Evolutionary conservation across 2,888 invertebrate genomes (phyloP).

Genomic region (Sceliomorpha sp.): DNA sequence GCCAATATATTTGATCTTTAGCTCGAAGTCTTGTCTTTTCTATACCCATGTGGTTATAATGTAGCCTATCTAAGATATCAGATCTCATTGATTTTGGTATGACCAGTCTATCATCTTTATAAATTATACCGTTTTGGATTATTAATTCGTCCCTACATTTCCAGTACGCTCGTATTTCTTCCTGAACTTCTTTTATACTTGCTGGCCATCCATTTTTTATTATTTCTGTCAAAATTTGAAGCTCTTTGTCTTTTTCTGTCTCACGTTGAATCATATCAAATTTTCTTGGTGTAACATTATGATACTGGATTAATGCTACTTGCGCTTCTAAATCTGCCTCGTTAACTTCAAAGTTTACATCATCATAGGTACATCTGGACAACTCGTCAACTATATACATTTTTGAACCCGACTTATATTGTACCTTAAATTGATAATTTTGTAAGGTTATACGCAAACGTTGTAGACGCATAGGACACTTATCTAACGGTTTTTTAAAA

Average conservation of each 20-base stretch:
- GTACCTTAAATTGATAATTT: constrained; percentile 37
- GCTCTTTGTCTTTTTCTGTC: too few species aligned
- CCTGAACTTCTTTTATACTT: too few species aligned
- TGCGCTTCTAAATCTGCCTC: constrained; percentile 31
- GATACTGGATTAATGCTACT: constrained; percentile 3
- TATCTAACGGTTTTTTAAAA: constrained; percentile 60
- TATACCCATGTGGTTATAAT: constrained; percentile 61
- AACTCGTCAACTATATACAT: constrained; percentile 65
- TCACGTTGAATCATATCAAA: too few species aligned
- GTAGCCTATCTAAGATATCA: constrained; percentile 56
- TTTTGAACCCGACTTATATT: constrained; percentile 61
- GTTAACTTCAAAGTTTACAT: constrained; percentile 5
- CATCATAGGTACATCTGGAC: constrained; percentile 55
- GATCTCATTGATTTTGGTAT: constrained; percentile 55
- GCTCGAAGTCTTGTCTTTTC: constrained; percentile 55
- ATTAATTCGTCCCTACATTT: too few species aligned
- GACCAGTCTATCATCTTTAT: constrained; percentile 52
- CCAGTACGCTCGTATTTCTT: too few species aligned
- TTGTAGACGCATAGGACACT: constrained; percentile 25
- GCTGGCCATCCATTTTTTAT: too few species aligned
- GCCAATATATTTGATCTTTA: constrained; percentile 56
- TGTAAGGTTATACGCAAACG: constrained; percentile 33
- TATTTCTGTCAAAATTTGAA: too few species aligned
- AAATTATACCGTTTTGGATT: too few species aligned
- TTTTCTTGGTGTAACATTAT: too few species aligned